Evolutionary conservation across 2,113 vertebrate species (phyloP).

Genomic region (Columbina picui): DNA sequence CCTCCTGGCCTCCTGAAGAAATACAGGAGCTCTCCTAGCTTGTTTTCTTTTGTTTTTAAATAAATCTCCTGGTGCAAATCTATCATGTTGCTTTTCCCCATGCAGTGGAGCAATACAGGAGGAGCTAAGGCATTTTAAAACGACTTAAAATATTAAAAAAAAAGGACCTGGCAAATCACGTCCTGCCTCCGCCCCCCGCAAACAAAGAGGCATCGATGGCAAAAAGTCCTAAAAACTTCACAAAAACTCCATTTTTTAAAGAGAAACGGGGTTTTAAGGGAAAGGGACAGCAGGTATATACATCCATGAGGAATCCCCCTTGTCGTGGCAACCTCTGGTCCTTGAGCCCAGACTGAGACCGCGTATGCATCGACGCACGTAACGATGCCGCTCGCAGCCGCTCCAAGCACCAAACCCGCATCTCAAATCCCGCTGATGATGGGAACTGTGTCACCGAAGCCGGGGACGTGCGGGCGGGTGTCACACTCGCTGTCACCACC

Average conservation of each 20-base stretch:
- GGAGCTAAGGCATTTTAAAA: neutral
- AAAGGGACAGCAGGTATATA: neutral
- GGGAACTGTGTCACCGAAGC: neutral
- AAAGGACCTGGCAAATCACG: neutral
- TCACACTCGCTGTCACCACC: neutral
- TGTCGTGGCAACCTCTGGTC: neutral
- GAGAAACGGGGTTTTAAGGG: neutral
- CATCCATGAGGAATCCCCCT: neutral
- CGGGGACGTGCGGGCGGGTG: rapidly evolving
- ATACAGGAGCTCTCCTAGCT: neutral
- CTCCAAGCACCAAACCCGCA: no score
- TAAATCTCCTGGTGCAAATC: neutral
- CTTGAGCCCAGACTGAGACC: neutral
- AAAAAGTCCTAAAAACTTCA: neutral
- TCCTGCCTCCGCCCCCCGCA: neutral
- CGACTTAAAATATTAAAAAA: neutral
- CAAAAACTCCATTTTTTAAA: neutral
- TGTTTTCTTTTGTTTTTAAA: neutral
- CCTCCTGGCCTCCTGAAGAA: neutral
- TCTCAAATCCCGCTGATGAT: rapidly evolving
- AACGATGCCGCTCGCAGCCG: neutral
- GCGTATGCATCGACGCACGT: neutral
- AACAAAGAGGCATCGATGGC: neutral
- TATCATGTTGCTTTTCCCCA: neutral
- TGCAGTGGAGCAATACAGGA: rapidly evolving